Conservation (phyloP, 1,140 invertebrate genomes). For the Limonius californicus region DNA sequence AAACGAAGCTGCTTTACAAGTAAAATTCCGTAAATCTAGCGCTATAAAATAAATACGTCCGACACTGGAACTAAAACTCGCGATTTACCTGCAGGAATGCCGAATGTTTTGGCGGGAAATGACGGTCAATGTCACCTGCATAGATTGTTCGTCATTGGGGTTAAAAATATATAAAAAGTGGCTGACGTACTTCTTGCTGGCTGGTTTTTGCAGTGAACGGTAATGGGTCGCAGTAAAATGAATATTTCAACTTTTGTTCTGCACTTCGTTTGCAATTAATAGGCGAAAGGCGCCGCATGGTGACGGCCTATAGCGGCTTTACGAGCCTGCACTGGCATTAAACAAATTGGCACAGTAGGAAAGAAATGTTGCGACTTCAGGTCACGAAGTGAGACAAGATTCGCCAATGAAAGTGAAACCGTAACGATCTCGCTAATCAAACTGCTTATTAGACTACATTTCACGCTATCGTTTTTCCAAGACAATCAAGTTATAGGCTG, state of each 20-base stretch:
- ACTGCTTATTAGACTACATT: background rate
- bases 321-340: background rate
- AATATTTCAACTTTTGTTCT: background rate
- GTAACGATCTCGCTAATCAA: background rate
- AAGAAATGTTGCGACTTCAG: background rate
- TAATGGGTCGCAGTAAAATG: background rate
- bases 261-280: background rate
- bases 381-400: background rate
- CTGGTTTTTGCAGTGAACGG: no score
- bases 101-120: slow-evolving; percentile 36
- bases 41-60: background rate
- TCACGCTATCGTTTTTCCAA: background rate
- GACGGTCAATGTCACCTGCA: slow-evolving; percentile 31
- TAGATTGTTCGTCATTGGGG: slow-evolving; percentile 5
- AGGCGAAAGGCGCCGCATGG: background rate
- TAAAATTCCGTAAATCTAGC: background rate
- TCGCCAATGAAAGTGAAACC: slow-evolving; percentile 8
- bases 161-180: background rate
- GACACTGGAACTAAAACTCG: slow-evolving; percentile 22
- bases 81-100: slow-evolving; percentile 32
- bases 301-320: background rate
- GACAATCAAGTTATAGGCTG: no score
- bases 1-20: no score
- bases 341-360: slow-evolving; percentile 1
- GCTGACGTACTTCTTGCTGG: background rate